Percentiles rank a stretch among this genome's conserved stretches.
phyloP scores from a whole-genome alignment of 2,888 invertebrate species.

The Acrocera orbiculus region DNA sequence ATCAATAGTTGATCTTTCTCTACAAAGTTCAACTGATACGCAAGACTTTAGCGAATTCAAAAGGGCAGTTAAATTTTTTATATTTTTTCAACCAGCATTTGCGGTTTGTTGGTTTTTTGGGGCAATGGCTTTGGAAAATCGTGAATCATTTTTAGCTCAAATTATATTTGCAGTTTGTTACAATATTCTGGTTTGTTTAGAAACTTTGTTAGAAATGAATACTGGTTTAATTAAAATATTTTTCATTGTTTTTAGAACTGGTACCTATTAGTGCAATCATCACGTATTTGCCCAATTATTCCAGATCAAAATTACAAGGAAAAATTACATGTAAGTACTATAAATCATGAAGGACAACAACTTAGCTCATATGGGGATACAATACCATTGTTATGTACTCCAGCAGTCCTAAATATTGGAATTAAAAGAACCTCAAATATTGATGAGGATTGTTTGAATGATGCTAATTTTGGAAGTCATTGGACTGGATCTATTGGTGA shows the following conservation, averaged over 20 bases:
- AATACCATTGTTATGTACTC: constrained; percentile 13
- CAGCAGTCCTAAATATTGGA: no score
- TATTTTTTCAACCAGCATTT: constrained; percentile 51
- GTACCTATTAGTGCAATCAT: constrained; percentile 11
- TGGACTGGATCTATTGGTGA: constrained; percentile 10
- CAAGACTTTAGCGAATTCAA: constrained; percentile 40
- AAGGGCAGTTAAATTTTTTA: constrained; percentile 40
- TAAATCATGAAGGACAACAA: constrained; percentile 6
- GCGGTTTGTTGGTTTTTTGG: constrained; percentile 59
- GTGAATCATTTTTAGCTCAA: constrained; percentile 41
- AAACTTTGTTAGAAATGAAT: neutral
- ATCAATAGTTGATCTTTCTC: constrained; percentile 34
- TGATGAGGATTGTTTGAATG: constrained; percentile 10
- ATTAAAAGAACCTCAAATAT: constrained; percentile 6
- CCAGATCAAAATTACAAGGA: constrained; percentile 11
- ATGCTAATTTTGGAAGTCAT: constrained; percentile 6
- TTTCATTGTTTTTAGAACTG: constrained; percentile 10
- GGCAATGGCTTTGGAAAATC: constrained; percentile 53
- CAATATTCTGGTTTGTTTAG: constrained; percentile 37
- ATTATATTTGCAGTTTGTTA: constrained; percentile 40
- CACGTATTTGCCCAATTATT: constrained; percentile 12
- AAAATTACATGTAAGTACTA: constrained; percentile 10
- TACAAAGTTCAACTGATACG: constrained; percentile 32
- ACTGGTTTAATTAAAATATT: neutral
- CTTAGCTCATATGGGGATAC: constrained; percentile 7